Evolutionary conservation across 2,113 vertebrate species (phyloP), one percentile per base, ranked within the genome.

Genomic region (Platanista minor): DNA sequence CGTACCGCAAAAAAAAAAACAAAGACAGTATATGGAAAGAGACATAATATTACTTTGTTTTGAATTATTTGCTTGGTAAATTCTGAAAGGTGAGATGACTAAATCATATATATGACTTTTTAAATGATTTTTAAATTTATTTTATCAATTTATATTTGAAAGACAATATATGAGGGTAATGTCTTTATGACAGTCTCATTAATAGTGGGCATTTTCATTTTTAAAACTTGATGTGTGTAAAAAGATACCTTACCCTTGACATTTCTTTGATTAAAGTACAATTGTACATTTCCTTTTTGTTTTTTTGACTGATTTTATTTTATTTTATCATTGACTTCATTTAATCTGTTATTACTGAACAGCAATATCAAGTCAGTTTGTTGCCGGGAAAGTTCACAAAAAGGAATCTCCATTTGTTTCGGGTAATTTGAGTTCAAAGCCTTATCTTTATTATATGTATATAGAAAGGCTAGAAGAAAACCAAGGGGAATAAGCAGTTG

Each of bases 21-120:
- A n/a, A n/a, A 82, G 33, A 88, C 62, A 27, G 20, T 69, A 27
- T 91, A 41, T 57, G 52, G n/a, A 66, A 62, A 85, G n/a, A 66
- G 66, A 46, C 7, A 43, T 33, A 33, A 43, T 77, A 91, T 41
- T 41, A 49, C 43, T 80, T 72, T 46, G 57, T 61, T 92, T 92
- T 85, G 39, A 81, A 85, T 72, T 87, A n/a, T 80, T 93, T 84
- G 84, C 75, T 92, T 82, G 49, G 36, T 86, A 59, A 94, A 52
- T 93, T 95, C 52, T 89, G 54, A 85, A 77, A 97, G 18, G 3
- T 91, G 5, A 93, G 25, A 78, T 97, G 83, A 87, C 36, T 74
- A 77, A 83, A 15, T 94, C 71, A 33, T 61, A n/a, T 72, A 75
- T 71, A 46, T 39, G 25, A 36, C 20, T 85, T 57, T 77, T 82